Percentiles rank a stretch among this genome's conserved stretches.
Evolutionary conservation across 2,888 invertebrate genomes (phyloP).

Genomic region (Pammene fasciana): DNA sequence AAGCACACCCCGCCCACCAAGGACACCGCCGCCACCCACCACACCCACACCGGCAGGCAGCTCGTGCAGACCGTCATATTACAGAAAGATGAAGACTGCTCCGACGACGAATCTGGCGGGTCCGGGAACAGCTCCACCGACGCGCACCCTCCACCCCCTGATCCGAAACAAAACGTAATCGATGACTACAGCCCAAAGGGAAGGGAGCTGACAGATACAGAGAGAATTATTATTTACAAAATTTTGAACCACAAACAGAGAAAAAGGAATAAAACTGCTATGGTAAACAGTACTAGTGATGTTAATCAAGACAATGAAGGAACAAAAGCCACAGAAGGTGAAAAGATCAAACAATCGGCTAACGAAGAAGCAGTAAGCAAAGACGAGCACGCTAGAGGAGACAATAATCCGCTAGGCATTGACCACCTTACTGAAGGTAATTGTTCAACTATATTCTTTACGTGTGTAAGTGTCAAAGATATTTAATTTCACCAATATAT

Average conservation of each 20-base stretch:
- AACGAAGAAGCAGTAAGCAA: neutral
- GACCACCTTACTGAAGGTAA: conserved; percentile 17
- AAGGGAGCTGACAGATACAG: conserved; percentile 62
- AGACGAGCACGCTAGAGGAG: neutral
- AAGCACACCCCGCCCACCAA: conserved; percentile 79
- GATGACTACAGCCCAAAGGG: conserved; percentile 45
- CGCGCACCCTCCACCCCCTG: conserved; percentile 54
- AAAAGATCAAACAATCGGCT: neutral
- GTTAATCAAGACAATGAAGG: conserved; percentile 18
- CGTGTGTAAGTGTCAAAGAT: neutral
- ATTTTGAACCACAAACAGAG: conserved; percentile 63
- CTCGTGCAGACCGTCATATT: conserved; percentile 57
- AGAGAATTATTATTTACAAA: conserved; percentile 75
- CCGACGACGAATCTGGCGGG: conserved; percentile 53
- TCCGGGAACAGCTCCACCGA: conserved; percentile 64
- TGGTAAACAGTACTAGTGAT: conserved; percentile 53
- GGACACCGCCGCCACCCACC: conserved; percentile 52
- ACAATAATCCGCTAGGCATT: neutral
- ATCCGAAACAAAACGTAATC: conserved; percentile 45
- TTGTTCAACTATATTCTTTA: neutral
- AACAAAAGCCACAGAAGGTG: neutral
- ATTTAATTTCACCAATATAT: too few relatives aligned
- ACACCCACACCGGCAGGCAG: conserved; percentile 46
- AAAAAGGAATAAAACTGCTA: conserved; percentile 51
- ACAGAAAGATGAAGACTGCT: conserved; percentile 52